Evolutionary conservation across 2,888 invertebrate genomes (phyloP), one percentile per base, ranked within the genome.

Genomic region (Melipona bicolor): DNA sequence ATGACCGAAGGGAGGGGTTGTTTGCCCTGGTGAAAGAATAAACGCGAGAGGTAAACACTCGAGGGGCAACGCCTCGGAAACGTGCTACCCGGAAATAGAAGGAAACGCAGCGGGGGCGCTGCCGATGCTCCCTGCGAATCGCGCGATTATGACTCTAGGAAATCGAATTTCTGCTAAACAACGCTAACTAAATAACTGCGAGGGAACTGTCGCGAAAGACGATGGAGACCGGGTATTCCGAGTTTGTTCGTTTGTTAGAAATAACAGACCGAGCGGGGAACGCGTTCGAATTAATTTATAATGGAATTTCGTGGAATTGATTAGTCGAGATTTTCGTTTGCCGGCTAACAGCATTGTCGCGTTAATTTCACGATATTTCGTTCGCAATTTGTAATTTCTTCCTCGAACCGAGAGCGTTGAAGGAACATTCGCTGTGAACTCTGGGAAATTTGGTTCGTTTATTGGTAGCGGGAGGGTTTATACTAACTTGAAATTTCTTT

Each of bases 21-120:
- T 24, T 43, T 62, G 36, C 11, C 9, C 36, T 4, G n/a, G 69
- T 24, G 72, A 52, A 61, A n/a, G 36, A 24, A 15, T n/a, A 9
- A 52, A 50, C 69, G 49, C 43, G 43, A 43, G 15, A 13, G 50
- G n/a, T 24, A n/a, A 76, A 76, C 32, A 69, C 49, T 69, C n/a
- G 6, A 27, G 27, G 5, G 27, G 3, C 76, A 49, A 56, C 17
- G 36, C 21, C 17, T 36, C 3, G n/a, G 19, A 24, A 50, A 32
- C 32, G 6, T 24, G 21, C 19, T 56, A 6, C 0, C 4, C 21
- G 15, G 4, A 52, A 72, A 61, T 27, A 43, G 56, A 27, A 49
- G n/a, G 36, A 6, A 9, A 36, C 36, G 5, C 36, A 36, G 9
- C 43, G 43, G 9, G 9, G 32, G 32, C 32, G 43, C 43, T 9